These are phyloP conservation scores for zebrafish (Danio rerio) DNA, from an alignment of 2,113 vertebrate genomes.

Conservation along the genomic window DNA sequence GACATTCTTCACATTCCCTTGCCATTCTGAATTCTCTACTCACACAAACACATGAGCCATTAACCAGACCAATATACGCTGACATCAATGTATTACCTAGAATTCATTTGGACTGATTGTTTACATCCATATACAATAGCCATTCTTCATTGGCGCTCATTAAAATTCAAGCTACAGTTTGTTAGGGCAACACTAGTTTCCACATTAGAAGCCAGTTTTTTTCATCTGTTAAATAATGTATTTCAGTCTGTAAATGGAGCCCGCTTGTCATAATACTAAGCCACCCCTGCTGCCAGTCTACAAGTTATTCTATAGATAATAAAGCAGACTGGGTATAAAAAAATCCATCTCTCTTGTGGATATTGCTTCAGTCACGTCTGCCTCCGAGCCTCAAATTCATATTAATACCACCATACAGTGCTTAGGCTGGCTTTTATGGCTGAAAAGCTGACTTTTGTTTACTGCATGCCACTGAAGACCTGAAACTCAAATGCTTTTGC, in stretches of 20 bases:
- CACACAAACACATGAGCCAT: conserved; percentile 32
- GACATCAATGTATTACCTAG: conserved; percentile 13
- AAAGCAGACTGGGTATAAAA: not conserved
- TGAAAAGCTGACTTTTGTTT: not conserved
- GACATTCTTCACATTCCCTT: conserved; percentile 51
- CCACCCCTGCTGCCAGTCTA: not conserved
- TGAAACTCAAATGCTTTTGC: not conserved
- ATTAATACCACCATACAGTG: not conserved
- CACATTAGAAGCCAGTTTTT: not conserved
- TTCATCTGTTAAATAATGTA: conserved; percentile 5
- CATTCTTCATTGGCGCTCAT: conserved; percentile 14
- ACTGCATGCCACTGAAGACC: not conserved
- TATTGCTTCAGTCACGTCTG: not conserved
- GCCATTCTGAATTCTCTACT: conserved; percentile 25
- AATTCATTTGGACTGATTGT: not conserved
- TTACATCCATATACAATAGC: not conserved
- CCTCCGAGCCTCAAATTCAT: not conserved
- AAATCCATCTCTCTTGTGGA: not conserved
- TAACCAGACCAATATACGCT: conserved; percentile 11
- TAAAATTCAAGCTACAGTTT: not conserved
- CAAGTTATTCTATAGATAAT: conserved; percentile 16
- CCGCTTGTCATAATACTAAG: not conserved
- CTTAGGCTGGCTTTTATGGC: not conserved
- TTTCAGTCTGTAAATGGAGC: conserved; percentile 9
- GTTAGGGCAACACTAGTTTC: not conserved